A percentile compares a stretch with the other conserved stretches of the same genome.
Conservation (phyloP, 2,888 invertebrate genomes). For the Nudaria mundana region DNA sequence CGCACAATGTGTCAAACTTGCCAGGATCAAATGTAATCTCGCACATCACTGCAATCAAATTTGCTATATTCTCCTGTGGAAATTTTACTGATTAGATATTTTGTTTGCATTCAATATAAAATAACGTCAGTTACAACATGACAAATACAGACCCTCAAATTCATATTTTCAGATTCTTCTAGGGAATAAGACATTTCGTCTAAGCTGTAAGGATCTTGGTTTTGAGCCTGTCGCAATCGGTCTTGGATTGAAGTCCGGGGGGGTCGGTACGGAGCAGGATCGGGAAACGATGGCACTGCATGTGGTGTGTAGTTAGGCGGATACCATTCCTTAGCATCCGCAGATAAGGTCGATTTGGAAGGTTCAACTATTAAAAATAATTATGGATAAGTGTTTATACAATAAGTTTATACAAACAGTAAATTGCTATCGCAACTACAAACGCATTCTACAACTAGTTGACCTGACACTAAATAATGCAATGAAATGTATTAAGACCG, state of each 20-base stretch:
- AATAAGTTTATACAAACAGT: background rate
- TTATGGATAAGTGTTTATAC: background rate
- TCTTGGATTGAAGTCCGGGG: slow-evolving; percentile 71
- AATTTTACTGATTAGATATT: slow-evolving; percentile 17
- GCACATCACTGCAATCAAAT: slow-evolving; percentile 86
- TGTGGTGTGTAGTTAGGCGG: slow-evolving; percentile 76
- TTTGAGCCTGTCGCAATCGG: slow-evolving; percentile 70
- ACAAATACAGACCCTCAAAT: slow-evolving; percentile 54
- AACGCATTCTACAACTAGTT: slow-evolving; percentile 16
- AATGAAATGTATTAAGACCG: slow-evolving; percentile 40
- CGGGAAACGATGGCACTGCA: slow-evolving; percentile 50
- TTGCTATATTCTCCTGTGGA: slow-evolving; percentile 73
- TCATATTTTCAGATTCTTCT: slow-evolving; percentile 68
- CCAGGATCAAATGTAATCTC: slow-evolving; percentile 90
- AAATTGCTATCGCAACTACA: background rate
- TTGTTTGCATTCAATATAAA: background rate
- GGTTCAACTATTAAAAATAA: slow-evolving; percentile 44
- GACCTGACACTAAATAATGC: slow-evolving; percentile 37
- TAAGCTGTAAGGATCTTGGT: slow-evolving; percentile 66
- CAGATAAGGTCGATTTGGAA: slow-evolving; percentile 74
- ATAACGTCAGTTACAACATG: background rate
- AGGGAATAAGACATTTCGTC: slow-evolving; percentile 68
- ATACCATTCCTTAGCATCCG: slow-evolving; percentile 83
- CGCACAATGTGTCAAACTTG: slow-evolving; percentile 86
- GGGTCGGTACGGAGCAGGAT: slow-evolving; percentile 56